phyloP scores from a whole-genome alignment of 2,797 vertebrate genomes.

The Sandelia bainsii region DNA sequence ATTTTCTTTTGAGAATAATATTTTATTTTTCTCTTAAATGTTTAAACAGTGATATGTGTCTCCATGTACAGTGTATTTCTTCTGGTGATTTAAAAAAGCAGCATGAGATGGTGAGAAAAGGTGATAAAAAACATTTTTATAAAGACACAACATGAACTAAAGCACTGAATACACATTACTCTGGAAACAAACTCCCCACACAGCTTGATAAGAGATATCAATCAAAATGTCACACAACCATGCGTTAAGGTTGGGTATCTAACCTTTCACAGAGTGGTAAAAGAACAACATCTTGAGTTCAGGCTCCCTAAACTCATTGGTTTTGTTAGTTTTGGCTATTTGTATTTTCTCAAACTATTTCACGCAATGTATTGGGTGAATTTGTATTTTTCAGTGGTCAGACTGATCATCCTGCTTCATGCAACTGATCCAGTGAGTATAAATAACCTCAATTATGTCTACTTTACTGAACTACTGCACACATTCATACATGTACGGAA shows the following conservation, averaged over 20 bases:
- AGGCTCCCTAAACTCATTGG: slow-evolving; percentile 7
- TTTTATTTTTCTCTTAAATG: slow-evolving; percentile 19
- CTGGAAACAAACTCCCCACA: slow-evolving; percentile 34
- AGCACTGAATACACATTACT: slow-evolving; percentile 19
- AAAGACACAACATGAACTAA: slow-evolving; percentile 19
- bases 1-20: slow-evolving; percentile 24
- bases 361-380: slow-evolving; percentile 9
- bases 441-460: slow-evolving; percentile 28
- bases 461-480: slow-evolving; percentile 6
- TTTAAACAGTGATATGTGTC: not conserved
- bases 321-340: slow-evolving; percentile 20
- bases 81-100: slow-evolving; percentile 20
- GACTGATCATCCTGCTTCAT: slow-evolving; percentile 3
- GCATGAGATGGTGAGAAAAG: not conserved
- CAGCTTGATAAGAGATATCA: slow-evolving; percentile 37
- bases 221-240: slow-evolving; percentile 41
- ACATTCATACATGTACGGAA: not conserved
- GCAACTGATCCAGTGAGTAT: slow-evolving; percentile 13
- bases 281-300: slow-evolving; percentile 39
- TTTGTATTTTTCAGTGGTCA: slow-evolving; percentile 30
- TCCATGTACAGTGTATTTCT: slow-evolving; percentile 8
- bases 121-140: slow-evolving; percentile 9
- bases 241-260: slow-evolving; percentile 9
- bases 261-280: slow-evolving; percentile 43
- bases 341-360: slow-evolving; percentile 24